Evolutionary conservation across 2,888 invertebrate genomes (phyloP), one percentile per base, ranked within the genome.

Genomic region (Nephrocerus scutellatus): DNA sequence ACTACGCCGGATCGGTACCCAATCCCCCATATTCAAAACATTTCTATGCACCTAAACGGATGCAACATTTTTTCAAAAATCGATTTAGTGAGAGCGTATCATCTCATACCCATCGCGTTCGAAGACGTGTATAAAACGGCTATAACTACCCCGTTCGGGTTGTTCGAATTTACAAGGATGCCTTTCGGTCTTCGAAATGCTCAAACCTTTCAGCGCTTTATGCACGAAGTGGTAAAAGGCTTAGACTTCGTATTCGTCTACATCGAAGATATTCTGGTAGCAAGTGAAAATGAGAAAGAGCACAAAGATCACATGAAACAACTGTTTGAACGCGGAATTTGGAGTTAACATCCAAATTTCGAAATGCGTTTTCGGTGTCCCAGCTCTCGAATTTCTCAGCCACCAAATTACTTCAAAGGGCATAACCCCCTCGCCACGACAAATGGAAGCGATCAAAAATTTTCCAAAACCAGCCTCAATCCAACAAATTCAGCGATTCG

Each of bases 391-490:
- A 8, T 33, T 41, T 21, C 12, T 41, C n/a, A 47, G 49, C 6
- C 45, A 51, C 33, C 33, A 24, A 2, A 41, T 54, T 30, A 26
- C 42, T 13, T 6, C 14, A 6, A 2, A 40, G 6, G 51, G 50
- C n/a, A 29, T 41, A 35, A 10, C 19, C 8, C 18, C 38, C 25
- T n/a, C 26, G 22, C 14, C 28, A 9, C 39, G 41, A 25, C 43
- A 44, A 35, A 34, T 49, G 12, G 36, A 36, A 6, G 45, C 41
- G 2, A 41, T 47, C 21, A 10, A 16, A n/a, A 39, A 43, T 18
- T 41, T 44, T 28, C 22, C 24, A 30, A 42, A 46, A 37, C 46
- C 43, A 26, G 21, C 18, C 13, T 14, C 36, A 12, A 35, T 42
- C 8, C 30, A 37, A 16, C 35, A 47, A 10, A 37, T 44, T 18